Evolutionary conservation across 2,113 vertebrate genomes (phyloP).

Genomic region (Haplochromis burtoni): DNA sequence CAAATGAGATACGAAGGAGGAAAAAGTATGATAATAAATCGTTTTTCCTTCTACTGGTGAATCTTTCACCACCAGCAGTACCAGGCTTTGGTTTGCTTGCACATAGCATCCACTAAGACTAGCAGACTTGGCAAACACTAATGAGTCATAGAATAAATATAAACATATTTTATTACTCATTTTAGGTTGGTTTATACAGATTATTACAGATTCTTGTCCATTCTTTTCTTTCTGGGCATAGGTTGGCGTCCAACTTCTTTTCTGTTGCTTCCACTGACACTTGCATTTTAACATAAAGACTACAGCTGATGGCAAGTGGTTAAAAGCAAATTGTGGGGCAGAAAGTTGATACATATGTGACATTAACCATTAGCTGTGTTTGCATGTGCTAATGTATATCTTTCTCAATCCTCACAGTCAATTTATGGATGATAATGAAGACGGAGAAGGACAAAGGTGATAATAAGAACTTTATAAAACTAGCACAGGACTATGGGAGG

Average conservation of each 20-base stretch:
- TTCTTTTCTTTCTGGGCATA: background rate
- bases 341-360: background rate
- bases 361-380: background rate
- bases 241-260: background rate
- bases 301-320: background rate
- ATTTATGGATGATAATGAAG: slow-evolving; percentile 58
- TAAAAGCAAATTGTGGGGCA: background rate
- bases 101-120: background rate
- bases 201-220: background rate
- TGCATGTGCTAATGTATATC: background rate
- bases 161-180: background rate
- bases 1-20: background rate
- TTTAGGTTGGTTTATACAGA: background rate
- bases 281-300: background rate
- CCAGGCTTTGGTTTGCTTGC: background rate
- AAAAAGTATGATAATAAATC: background rate
- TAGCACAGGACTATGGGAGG: background rate
- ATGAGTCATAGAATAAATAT: background rate
- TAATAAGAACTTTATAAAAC: background rate
- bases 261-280: background rate
- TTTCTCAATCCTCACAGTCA: slow-evolving; percentile 68
- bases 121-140: background rate
- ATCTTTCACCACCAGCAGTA: background rate
- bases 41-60: background rate
- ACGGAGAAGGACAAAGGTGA: background rate